Evolutionary conservation across 2,113 vertebrate species (phyloP).

Genomic region (Aptenodytes forsteri): DNA sequence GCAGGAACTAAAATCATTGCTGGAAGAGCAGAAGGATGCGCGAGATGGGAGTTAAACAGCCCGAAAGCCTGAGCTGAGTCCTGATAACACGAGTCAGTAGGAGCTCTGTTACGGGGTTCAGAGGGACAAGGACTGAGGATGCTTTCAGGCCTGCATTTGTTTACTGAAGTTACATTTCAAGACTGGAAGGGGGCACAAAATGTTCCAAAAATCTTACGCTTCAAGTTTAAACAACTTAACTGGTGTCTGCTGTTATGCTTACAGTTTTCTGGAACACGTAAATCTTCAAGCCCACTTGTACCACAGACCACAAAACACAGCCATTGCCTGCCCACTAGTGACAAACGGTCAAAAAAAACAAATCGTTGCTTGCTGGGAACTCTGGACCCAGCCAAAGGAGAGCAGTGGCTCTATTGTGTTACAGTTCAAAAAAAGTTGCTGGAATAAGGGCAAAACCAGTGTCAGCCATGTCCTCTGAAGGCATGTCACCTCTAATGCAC

Average conservation of each 20-base stretch:
- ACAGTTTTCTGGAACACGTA: background rate
- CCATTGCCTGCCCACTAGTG: background rate
- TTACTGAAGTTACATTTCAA: background rate
- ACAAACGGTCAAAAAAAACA: background rate
- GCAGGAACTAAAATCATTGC: background rate
- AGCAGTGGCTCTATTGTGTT: background rate
- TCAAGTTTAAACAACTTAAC: background rate
- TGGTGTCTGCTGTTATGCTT: background rate
- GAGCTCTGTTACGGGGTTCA: background rate
- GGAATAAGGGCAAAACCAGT: background rate
- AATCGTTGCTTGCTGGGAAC: background rate
- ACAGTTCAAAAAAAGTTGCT: background rate
- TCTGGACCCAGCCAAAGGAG: background rate
- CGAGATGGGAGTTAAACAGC: background rate
- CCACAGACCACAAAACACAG: background rate
- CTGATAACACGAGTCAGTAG: background rate
- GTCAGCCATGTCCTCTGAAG: background rate
- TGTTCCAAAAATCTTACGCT: background rate
- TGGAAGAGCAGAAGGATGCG: background rate
- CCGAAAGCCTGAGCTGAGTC: background rate
- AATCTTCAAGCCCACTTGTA: background rate
- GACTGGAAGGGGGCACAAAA: background rate
- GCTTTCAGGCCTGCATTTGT: background rate
- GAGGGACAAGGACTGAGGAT: background rate
- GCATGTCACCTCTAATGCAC: background rate